Evolutionary conservation across 2,888 invertebrate genomes (phyloP).

Genomic region (Congeria kusceri): DNA sequence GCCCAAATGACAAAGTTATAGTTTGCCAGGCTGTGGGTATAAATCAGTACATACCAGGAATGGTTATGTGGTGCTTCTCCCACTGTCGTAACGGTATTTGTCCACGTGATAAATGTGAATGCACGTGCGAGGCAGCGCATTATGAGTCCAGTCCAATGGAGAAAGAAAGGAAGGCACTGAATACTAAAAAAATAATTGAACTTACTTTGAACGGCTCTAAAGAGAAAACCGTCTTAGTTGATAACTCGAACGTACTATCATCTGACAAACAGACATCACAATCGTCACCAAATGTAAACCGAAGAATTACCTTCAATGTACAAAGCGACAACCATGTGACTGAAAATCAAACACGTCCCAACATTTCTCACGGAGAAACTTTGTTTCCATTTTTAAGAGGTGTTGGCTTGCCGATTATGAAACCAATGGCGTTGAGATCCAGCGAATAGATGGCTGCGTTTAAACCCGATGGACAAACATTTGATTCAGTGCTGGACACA

Average conservation of each 20-base stretch:
- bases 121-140: slow-evolving; percentile 10
- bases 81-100: slow-evolving; percentile 46
- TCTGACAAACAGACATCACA: too few relatives aligned
- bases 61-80: slow-evolving; percentile 58
- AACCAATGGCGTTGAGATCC: too few relatives aligned
- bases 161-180: not conserved
- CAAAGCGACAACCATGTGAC: too few relatives aligned
- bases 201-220: slow-evolving; percentile 18
- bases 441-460: too few relatives aligned
- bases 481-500: too few relatives aligned
- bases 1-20: slow-evolving; percentile 20
- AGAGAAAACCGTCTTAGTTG: slow-evolving; percentile 6
- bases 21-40: slow-evolving; percentile 41
- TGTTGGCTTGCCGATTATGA: too few relatives aligned
- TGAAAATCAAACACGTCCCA: too few relatives aligned
- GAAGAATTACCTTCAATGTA: too few relatives aligned
- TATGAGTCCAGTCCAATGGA: not conserved
- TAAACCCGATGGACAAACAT: too few relatives aligned
- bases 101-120: slow-evolving; percentile 42
- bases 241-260: not conserved
- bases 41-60: slow-evolving; percentile 42
- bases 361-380: too few relatives aligned
- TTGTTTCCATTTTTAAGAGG: too few relatives aligned
- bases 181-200: slow-evolving; percentile 19
- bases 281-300: too few relatives aligned